phyloP scores from a whole-genome alignment of 1,140 invertebrate species.

The Drosophila dunni region DNA sequence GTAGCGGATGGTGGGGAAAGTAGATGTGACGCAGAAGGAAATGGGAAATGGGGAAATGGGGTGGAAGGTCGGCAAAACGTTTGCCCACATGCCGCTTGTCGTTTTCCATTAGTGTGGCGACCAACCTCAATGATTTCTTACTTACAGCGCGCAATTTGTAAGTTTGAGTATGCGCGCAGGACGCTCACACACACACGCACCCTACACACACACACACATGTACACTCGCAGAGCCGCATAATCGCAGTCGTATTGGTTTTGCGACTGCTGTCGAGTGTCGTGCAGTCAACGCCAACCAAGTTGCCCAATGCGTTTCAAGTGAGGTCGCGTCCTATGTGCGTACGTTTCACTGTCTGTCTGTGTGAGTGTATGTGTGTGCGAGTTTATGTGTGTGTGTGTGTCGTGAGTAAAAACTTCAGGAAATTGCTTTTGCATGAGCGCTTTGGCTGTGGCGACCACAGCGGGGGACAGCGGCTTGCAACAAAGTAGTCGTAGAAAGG shows the following conservation, averaged over 20 bases:
- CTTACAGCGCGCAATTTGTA: constrained; percentile 69
- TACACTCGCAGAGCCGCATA: constrained; percentile 52
- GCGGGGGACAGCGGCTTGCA: not conserved
- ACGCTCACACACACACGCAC: constrained; percentile 35
- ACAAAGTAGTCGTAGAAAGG: constrained; percentile 58
- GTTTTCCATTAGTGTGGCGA: constrained; percentile 78
- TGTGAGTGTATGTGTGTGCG: constrained; percentile 12
- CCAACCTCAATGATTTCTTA: constrained; percentile 82
- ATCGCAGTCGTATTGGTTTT: constrained; percentile 76
- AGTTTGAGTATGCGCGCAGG: constrained; percentile 46
- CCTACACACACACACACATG: constrained; percentile 21
- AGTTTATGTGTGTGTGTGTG: constrained; percentile 23
- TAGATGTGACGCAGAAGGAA: not conserved
- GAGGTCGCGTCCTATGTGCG: constrained; percentile 40
- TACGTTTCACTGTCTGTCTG: constrained; percentile 27
- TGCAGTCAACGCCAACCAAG: constrained; percentile 35
- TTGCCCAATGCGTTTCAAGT: constrained; percentile 61
- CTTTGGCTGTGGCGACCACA: constrained; percentile 34
- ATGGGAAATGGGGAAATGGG: not conserved
- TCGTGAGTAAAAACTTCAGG: constrained; percentile 70
- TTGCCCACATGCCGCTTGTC: constrained; percentile 77
- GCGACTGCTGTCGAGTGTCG: constrained; percentile 58
- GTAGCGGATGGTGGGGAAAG: too few species aligned
- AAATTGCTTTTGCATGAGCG: constrained; percentile 81
- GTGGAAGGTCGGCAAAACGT: constrained; percentile 41